Percentiles rank a stretch among this genome's conserved stretches.
Conservation (phyloP, 1,140 invertebrate genomes). For the Zaprionus africanus region DNA sequence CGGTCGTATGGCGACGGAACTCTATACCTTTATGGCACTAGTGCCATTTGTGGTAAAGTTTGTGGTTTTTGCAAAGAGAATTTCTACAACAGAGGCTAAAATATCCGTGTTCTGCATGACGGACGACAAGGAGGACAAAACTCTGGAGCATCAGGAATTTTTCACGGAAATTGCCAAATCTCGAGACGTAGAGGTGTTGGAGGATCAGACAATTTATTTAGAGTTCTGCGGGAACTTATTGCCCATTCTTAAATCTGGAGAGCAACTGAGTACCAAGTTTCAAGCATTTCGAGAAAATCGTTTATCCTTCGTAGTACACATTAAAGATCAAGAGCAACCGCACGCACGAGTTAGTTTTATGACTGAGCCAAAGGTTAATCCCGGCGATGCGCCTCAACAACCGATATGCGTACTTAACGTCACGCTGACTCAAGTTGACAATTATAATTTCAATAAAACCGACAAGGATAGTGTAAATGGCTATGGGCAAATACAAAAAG, state of each 20-base stretch:
- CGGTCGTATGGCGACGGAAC: constrained; percentile 99
- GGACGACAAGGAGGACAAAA: constrained; percentile 99
- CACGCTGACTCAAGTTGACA: constrained; percentile 86
- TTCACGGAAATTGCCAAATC: constrained; percentile 99
- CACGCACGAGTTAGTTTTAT: constrained; percentile 97
- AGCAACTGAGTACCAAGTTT: constrained; percentile 97
- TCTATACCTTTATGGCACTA: constrained; percentile 95
- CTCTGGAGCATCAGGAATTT: constrained; percentile 97
- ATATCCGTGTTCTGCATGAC: constrained; percentile 99
- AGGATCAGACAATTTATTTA: constrained; percentile 96
- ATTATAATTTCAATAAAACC: not conserved
- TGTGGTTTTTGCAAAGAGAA: constrained; percentile 98
- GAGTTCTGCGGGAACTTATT: constrained; percentile 99
- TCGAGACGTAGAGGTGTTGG: constrained; percentile 98
- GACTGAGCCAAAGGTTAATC: constrained; percentile 94
- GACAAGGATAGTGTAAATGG: constrained; percentile 8
- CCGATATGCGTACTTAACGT: constrained; percentile 99
- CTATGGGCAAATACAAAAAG: constrained; percentile 44
- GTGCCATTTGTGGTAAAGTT: constrained; percentile 99
- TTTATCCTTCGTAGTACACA: constrained; percentile 95
- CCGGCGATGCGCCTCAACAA: constrained; percentile 95
- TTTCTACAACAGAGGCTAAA: constrained; percentile 95
- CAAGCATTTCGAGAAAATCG: constrained; percentile 98
- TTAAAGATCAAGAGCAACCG: constrained; percentile 91
- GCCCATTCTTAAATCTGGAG: constrained; percentile 98